phyloP scores from a whole-genome alignment of 2,888 invertebrate species.

The Lycia hirtaria region DNA sequence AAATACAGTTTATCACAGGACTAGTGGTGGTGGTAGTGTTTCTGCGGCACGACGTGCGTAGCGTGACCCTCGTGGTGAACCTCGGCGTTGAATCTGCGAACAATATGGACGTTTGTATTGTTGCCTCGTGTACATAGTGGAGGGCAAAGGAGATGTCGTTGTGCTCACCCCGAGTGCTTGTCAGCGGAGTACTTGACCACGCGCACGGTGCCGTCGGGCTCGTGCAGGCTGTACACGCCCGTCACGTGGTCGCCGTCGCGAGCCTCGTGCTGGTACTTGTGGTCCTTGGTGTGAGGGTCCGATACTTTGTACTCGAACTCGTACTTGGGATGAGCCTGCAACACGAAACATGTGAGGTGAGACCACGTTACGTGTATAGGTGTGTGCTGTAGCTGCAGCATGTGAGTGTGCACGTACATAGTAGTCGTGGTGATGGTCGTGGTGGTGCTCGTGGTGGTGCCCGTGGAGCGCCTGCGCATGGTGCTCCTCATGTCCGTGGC shows the following conservation, averaged over 20 bases:
- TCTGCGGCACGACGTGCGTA: slow-evolving; percentile 45
- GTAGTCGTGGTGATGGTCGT: slow-evolving; percentile 37
- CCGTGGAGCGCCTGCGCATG: slow-evolving; percentile 12
- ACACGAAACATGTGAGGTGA: slow-evolving; percentile 2
- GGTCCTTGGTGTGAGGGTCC: slow-evolving; percentile 81
- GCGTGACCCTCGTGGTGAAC: slow-evolving; percentile 49
- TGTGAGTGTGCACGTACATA: slow-evolving; percentile 52
- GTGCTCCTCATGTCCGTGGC: background rate
- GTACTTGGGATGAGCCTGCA: slow-evolving; percentile 57
- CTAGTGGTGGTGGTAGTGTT: slow-evolving; percentile 16
- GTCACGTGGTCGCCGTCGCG: slow-evolving; percentile 83
- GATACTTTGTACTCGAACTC: slow-evolving; percentile 75
- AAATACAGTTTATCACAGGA: background rate
- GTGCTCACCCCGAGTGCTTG: slow-evolving; percentile 36
- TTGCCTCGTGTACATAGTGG: background rate
- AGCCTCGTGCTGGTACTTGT: slow-evolving; percentile 78
- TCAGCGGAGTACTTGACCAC: slow-evolving; percentile 40
- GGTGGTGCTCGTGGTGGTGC: slow-evolving; percentile 16
- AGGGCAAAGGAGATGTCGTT: background rate
- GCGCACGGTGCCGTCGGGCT: slow-evolving; percentile 68
- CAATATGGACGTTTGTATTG: background rate
- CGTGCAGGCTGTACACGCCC: slow-evolving; percentile 59
- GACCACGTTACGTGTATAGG: background rate
- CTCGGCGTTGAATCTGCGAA: slow-evolving; percentile 58
- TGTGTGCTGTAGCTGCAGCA: background rate